These are phyloP conservation scores for Trachurus trachurus DNA, from an alignment of 2,797 vertebrate species.

Conservation along the genomic window DNA sequence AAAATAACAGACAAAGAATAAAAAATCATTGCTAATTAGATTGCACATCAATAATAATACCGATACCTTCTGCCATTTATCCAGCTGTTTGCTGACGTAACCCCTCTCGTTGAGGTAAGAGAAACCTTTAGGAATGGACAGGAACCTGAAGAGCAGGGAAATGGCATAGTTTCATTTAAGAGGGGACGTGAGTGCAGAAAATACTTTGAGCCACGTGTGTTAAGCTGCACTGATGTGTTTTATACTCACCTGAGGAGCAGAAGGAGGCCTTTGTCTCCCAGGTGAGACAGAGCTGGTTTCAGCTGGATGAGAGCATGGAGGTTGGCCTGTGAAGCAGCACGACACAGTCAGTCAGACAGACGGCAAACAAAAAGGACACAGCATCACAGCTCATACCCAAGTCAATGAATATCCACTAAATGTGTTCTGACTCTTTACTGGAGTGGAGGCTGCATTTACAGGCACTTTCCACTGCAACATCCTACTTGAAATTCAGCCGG, in stretches of 20 bases:
- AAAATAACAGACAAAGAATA: not conserved
- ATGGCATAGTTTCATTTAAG: not conserved
- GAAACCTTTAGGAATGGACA: slow-evolving; percentile 99
- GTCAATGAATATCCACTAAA: not conserved
- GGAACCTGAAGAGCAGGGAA: slow-evolving; percentile 88
- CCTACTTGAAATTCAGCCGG: not conserved
- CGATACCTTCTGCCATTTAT: slow-evolving; percentile 98
- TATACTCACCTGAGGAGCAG: slow-evolving; percentile 92
- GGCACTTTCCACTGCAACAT: not conserved
- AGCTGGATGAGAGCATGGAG: slow-evolving; percentile 98
- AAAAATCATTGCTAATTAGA: not conserved
- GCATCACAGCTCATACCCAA: too few species aligned
- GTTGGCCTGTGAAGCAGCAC: slow-evolving; percentile 89
- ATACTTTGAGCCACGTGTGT: not conserved
- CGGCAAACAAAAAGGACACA: not conserved
- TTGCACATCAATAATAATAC: not conserved
- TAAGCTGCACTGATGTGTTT: not conserved
- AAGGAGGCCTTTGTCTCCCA: slow-evolving; percentile 97
- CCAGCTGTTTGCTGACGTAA: slow-evolving; percentile 97
- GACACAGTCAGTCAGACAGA: slow-evolving; percentile 41
- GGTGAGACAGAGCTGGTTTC: slow-evolving; percentile 97
- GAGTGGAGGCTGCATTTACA: not conserved
- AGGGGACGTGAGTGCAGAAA: not conserved
- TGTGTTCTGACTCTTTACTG: too few species aligned
- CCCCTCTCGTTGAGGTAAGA: slow-evolving; percentile 98